Percentiles rank a stretch among this genome's conserved stretches.
These are phyloP conservation scores for Pseudobourletiella spinata DNA, from an alignment of 1,140 invertebrate genomes.

Conservation along the genomic window DNA sequence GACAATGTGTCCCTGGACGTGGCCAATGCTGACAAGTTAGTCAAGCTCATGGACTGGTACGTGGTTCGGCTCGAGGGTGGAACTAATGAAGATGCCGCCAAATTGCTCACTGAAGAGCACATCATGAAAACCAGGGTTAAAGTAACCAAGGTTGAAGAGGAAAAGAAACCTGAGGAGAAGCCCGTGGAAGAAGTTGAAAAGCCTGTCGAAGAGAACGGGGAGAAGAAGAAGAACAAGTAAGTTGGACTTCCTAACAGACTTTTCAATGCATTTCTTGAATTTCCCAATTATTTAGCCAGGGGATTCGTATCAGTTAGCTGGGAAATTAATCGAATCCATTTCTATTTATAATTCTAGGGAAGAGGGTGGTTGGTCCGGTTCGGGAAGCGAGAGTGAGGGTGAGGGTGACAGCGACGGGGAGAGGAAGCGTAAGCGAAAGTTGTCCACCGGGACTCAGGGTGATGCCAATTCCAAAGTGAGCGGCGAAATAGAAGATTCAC, in stretches of 20 bases:
- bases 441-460: slow-evolving; percentile 32
- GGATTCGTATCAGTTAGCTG: too few species aligned
- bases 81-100: slow-evolving; percentile 65
- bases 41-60: slow-evolving; percentile 86
- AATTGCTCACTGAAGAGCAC: slow-evolving; percentile 35
- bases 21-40: slow-evolving; percentile 72
- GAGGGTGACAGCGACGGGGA: slow-evolving; percentile 30
- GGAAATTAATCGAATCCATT: neutral
- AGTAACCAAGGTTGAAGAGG: slow-evolving; percentile 22
- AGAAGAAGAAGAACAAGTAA: slow-evolving; percentile 11
- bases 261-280: too few species aligned
- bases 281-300: too few species aligned
- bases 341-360: neutral
- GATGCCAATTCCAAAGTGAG: slow-evolving; percentile 33
- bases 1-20: slow-evolving; percentile 75
- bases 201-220: slow-evolving; percentile 17
- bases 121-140: slow-evolving; percentile 19
- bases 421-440: slow-evolving; percentile 36
- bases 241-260: neutral
- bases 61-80: slow-evolving; percentile 97
- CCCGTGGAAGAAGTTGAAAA: slow-evolving; percentile 25
- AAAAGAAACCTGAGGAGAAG: slow-evolving; percentile 29
- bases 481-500: slow-evolving; percentile 35
- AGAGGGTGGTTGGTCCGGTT: neutral
- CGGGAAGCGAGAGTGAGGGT: slow-evolving; percentile 25